phyloP scores from a whole-genome alignment of 2,888 invertebrate genomes.

The Diadegma fenestrale region DNA sequence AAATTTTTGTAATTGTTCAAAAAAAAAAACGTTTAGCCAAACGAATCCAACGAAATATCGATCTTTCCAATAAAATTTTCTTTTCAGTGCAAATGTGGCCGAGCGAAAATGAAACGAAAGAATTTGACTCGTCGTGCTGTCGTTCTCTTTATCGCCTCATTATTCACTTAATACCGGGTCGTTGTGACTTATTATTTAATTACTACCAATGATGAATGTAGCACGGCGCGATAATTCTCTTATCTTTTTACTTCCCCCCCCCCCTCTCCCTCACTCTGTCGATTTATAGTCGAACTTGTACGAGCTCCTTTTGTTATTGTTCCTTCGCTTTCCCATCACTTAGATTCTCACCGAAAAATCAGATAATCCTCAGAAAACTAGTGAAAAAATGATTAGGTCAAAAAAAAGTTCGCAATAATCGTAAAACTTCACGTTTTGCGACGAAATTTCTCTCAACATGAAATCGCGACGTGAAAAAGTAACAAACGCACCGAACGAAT shows the following conservation, averaged over 20 bases:
- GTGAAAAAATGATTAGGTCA: too few species aligned
- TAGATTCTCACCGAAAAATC: background rate
- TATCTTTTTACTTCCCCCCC: constrained; percentile 52
- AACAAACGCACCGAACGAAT: background rate
- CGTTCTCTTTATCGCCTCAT: constrained; percentile 75
- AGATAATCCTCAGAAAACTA: too few species aligned
- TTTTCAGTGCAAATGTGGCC: constrained; percentile 1
- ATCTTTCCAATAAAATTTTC: too few species aligned
- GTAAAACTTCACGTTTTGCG: background rate
- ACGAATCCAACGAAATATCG: too few species aligned
- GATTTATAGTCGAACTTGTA: constrained; percentile 68
- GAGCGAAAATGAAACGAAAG: constrained; percentile 49
- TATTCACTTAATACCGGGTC: constrained; percentile 79
- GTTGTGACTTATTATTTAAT: constrained; percentile 81
- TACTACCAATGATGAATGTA: constrained; percentile 80
- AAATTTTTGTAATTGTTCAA: too few species aligned
- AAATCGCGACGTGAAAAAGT: background rate
- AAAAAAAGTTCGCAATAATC: background rate
- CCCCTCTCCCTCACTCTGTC: too few species aligned
- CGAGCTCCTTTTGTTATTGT: constrained; percentile 21
- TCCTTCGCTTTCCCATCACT: too few species aligned
- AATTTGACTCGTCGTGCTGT: constrained; percentile 48
- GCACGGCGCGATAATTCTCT: constrained; percentile 74
- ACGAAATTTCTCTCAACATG: too few species aligned
- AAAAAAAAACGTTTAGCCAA: too few species aligned